Conservation (phyloP, 1,140 invertebrate genomes). For the Hyles vespertilio region DNA sequence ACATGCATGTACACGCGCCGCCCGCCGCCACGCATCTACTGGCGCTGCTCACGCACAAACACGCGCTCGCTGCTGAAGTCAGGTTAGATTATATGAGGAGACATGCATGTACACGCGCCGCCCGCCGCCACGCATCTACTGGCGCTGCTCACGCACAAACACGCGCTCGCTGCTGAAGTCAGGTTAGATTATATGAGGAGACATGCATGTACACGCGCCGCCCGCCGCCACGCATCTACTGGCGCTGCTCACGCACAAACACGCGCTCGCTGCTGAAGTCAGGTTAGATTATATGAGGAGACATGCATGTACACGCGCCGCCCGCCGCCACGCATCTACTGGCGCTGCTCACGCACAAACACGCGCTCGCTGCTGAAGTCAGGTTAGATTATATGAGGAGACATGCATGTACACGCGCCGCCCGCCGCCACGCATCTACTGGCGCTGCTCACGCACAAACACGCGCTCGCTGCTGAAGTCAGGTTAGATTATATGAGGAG, state of each 20-base stretch:
- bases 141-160: conserved; percentile 27
- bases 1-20: background rate
- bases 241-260: conserved; percentile 27
- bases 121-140: conserved; percentile 24
- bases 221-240: conserved; percentile 24
- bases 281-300: conserved; percentile 16
- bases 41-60: conserved; percentile 27
- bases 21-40: conserved; percentile 24
- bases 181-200: conserved; percentile 16
- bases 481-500: conserved; percentile 16
- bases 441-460: conserved; percentile 27
- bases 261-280: conserved; percentile 30
- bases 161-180: conserved; percentile 30
- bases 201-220: background rate
- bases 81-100: conserved; percentile 16
- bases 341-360: conserved; percentile 27
- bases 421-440: conserved; percentile 24
- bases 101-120: background rate
- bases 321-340: conserved; percentile 24
- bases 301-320: background rate
- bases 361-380: conserved; percentile 30
- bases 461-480: conserved; percentile 30
- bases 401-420: background rate
- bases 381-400: conserved; percentile 16
- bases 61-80: conserved; percentile 30